Base-by-base conservation (phyloP, 2,113 vertebrate genomes). In the Menura novaehollandiae region DNA sequence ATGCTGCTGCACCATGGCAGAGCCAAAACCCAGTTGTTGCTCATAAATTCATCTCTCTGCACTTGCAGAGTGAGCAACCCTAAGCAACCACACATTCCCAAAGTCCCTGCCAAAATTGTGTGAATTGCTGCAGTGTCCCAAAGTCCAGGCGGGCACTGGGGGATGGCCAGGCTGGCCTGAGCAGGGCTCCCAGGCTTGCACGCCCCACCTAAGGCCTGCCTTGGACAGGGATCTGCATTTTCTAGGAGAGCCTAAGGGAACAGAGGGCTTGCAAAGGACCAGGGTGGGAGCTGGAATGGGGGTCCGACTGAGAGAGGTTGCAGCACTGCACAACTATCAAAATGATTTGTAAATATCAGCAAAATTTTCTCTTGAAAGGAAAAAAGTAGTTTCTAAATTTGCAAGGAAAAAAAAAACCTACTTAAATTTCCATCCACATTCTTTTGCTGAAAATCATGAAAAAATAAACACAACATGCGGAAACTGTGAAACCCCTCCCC, bases 1-100 rank as follows among this genome's bases (percentile, higher is more conserved):
- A 20, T 0, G 0, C 5, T 17, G 27, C 37, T 20, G 35, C 33
- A 46, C 78, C 21, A 6, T 1, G 4, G 47, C n/a, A 82, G 39
- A 27, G 28, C n/a, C 56, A 63, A 80, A 87, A 43, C 10, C 52
- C 35, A 35, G 15, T 15, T 9, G 27, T 3, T 32, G 28, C 59
- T 80, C 55, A 35, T 49, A 46, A 91, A 74, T 51, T 24, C 26
- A 30, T 13, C 35, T 27, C 10, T 1, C 23, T 2, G 0, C 10
- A 39, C 11, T 37, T n/a, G 47, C 26, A 66, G 27, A 35, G 14
- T 6, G 4, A 58, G 22, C 10, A 81, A 43, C 26, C 15, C 16
- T 2, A 35, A 85, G 66, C 1, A 5, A 47, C 12, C 11, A 17
- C 19, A 20, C 17, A 4, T 4, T 12, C 32, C 55, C 20, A 6